Evolutionary conservation across 2,113 vertebrate genomes (phyloP).

Genomic region (Hirundichthys speculiger): DNA sequence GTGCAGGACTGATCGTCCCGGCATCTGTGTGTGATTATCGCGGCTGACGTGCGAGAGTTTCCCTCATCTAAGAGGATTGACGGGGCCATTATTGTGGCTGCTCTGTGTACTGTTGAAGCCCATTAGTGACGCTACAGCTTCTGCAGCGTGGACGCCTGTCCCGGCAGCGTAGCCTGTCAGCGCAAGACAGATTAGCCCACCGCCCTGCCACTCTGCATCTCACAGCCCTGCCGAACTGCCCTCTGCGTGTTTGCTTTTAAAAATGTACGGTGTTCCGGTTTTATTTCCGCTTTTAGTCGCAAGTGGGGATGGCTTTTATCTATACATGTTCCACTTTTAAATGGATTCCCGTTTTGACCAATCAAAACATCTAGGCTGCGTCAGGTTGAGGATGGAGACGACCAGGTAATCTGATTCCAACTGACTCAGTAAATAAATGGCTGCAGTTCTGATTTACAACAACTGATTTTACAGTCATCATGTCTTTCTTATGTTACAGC

Average conservation of each 20-base stretch:
- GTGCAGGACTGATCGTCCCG: not conserved
- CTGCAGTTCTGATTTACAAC: no score
- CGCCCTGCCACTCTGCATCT: slow-evolving; percentile 47
- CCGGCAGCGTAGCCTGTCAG: slow-evolving; percentile 57
- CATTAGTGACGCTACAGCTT: slow-evolving; percentile 61
- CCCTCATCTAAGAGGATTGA: slow-evolving; percentile 68
- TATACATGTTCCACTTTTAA: no score
- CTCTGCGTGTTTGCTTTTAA: slow-evolving; percentile 34
- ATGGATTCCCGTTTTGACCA: no score
- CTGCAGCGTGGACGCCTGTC: slow-evolving; percentile 41
- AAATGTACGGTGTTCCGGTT: slow-evolving; percentile 4
- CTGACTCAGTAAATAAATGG: no score
- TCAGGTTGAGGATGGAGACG: no score
- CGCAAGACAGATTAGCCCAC: slow-evolving; percentile 70
- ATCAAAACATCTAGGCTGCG: no score
- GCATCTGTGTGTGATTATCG: slow-evolving; percentile 50
- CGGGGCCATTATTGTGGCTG: slow-evolving; percentile 44
- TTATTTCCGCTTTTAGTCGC: not conserved
- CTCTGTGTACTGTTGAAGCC: slow-evolving; percentile 43
- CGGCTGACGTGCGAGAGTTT: slow-evolving; percentile 59
- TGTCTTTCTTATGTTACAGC: no score
- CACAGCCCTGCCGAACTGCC: slow-evolving; percentile 8
- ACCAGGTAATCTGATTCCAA: no score
- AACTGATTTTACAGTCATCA: no score
- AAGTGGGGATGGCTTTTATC: no score